These are phyloP conservation scores for Aptenodytes patagonicus DNA, from an alignment of 2,113 vertebrate species.

Conservation along the genomic window DNA sequence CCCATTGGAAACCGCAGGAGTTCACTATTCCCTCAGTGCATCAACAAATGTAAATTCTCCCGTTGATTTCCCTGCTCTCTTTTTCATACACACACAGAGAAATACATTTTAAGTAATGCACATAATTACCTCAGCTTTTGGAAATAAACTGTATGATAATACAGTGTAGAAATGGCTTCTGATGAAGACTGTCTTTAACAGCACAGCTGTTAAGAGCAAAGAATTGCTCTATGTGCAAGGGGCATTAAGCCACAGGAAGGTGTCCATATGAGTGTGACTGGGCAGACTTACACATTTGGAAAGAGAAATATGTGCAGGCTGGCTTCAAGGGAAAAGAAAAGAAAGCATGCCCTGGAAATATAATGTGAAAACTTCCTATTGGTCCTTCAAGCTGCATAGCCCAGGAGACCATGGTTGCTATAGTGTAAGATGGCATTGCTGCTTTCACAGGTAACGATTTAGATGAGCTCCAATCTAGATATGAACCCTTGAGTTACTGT, in stretches of 20 bases:
- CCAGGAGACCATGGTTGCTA: not conserved
- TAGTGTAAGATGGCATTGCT: not conserved
- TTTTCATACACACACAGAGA: not conserved
- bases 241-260: not conserved
- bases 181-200: not conserved
- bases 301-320: not conserved
- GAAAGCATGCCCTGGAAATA: not conserved
- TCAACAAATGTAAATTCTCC: not conserved
- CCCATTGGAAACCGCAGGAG: not conserved
- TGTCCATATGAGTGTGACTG: not conserved
- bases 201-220: not conserved
- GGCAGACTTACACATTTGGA: not conserved
- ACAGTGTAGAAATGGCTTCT: not conserved
- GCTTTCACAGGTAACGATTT: not conserved
- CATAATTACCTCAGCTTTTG: not conserved
- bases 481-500: conserved; percentile 7
- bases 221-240: not conserved
- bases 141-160: not conserved
- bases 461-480: not conserved
- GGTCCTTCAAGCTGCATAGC: not conserved
- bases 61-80: not conserved
- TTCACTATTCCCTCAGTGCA: not conserved
- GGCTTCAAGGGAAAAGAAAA: not conserved
- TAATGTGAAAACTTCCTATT: not conserved
- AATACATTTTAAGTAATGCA: not conserved